These are phyloP conservation scores for Rhizomys pruinosus DNA, from an alignment of 2,113 vertebrate genomes.

Conservation along the genomic window DNA sequence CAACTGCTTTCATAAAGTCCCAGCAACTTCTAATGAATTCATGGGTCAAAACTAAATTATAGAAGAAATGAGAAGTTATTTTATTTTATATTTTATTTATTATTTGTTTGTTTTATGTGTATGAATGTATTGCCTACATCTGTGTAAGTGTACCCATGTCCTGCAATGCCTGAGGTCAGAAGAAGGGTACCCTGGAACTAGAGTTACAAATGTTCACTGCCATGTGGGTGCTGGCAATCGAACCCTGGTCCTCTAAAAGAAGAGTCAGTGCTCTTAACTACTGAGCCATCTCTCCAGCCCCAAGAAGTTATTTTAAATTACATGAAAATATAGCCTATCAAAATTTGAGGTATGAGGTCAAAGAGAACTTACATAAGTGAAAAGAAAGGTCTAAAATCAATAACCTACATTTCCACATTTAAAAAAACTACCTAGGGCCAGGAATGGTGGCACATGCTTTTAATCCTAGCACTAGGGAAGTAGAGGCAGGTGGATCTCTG, in stretches of 20 bases:
- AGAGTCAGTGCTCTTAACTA: too few species aligned
- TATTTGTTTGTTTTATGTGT: too few species aligned
- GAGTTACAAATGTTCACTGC: too few species aligned
- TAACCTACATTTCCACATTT: conserved; percentile 31
- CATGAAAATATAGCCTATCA: background rate
- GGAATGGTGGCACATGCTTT: too few species aligned
- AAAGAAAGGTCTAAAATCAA: conserved; percentile 33
- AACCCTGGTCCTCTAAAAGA: too few species aligned
- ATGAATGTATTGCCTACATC: too few species aligned
- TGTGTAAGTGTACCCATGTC: too few species aligned
- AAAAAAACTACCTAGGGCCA: conserved; percentile 33
- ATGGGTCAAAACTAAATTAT: conserved; percentile 22
- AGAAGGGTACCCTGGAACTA: too few species aligned
- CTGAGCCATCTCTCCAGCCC: too few species aligned
- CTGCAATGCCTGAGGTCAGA: too few species aligned
- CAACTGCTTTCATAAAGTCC: background rate
- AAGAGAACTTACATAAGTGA: background rate
- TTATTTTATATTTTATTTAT: background rate
- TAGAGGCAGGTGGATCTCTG: background rate
- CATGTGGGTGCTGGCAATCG: too few species aligned
- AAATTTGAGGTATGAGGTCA: background rate
- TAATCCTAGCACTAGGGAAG: too few species aligned
- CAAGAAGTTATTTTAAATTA: background rate
- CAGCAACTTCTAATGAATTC: conserved; percentile 5
- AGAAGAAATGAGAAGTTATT: conserved; percentile 8